phyloP scores from a whole-genome alignment of 2,888 invertebrate species.

The Hypselothyrea guttata region DNA sequence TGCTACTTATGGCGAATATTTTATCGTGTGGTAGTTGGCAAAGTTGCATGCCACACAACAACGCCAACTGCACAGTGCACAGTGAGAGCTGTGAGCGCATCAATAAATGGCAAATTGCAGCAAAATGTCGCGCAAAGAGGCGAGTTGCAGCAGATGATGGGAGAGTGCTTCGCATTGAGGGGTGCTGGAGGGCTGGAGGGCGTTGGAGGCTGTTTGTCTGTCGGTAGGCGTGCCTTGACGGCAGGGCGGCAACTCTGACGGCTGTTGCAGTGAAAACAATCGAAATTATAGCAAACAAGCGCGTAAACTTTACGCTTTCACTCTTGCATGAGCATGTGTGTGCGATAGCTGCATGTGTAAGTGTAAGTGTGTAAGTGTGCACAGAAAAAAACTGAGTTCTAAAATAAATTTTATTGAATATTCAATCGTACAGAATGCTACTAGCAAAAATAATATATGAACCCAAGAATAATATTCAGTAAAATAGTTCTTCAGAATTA shows the following conservation, averaged over 20 bases:
- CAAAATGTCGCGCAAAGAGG: slow-evolving; percentile 43
- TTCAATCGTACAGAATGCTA: too few relatives aligned
- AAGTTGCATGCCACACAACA: slow-evolving; percentile 46
- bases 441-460: too few relatives aligned
- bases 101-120: too few relatives aligned
- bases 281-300: slow-evolving; percentile 78
- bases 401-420: too few relatives aligned
- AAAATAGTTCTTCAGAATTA: too few relatives aligned
- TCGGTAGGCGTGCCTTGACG: slow-evolving; percentile 44
- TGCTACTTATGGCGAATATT: slow-evolving; percentile 63
- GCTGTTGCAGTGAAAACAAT: slow-evolving; percentile 67
- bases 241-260: slow-evolving; percentile 16
- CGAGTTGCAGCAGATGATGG: neutral
- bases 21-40: slow-evolving; percentile 30
- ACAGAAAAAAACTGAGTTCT: too few relatives aligned
- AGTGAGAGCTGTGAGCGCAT: slow-evolving; percentile 52
- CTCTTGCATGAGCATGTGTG: slow-evolving; percentile 16
- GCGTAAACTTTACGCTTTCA: slow-evolving; percentile 74
- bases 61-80: slow-evolving; percentile 23
- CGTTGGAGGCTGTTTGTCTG: slow-evolving; percentile 23
- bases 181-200: neutral
- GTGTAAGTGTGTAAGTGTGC: slow-evolving; percentile 16
- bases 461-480: too few relatives aligned
- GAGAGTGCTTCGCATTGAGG: neutral
- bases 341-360: too few relatives aligned